Conservation (phyloP, 2,797 vertebrate species). For the Sus cebifrons region DNA sequence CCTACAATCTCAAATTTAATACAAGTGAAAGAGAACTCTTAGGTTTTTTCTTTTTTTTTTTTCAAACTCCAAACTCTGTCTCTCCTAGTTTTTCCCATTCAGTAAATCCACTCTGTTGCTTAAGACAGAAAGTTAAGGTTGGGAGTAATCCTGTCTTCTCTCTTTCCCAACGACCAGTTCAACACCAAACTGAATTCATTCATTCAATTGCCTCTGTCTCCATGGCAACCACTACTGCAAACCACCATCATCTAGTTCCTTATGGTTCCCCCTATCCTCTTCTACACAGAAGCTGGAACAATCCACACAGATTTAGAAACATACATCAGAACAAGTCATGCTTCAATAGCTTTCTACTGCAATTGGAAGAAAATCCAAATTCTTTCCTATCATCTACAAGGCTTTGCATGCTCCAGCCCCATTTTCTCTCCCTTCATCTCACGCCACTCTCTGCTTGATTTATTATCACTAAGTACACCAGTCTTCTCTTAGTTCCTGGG, state of each 20-base stretch:
- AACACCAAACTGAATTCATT: neutral
- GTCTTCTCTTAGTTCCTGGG: neutral
- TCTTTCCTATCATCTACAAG: neutral
- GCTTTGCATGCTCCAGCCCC: neutral
- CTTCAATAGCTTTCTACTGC: neutral
- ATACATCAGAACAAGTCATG: neutral
- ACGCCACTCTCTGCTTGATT: neutral
- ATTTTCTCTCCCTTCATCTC: neutral
- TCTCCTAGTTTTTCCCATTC: neutral
- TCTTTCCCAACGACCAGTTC: neutral
- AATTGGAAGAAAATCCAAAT: neutral
- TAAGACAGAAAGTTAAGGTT: neutral
- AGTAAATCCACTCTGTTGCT: conserved; percentile 6
- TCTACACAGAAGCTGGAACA: neutral
- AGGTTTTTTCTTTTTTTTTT: neutral
- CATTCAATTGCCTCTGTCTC: neutral
- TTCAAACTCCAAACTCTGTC: neutral
- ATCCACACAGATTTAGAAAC: neutral
- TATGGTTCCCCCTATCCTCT: neutral
- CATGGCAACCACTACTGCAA: neutral
- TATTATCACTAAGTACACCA: neutral
- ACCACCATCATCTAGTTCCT: neutral
- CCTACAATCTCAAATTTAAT: neutral
- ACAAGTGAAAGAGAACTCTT: neutral
- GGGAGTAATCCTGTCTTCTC: neutral